These are phyloP conservation scores for Hyalella azteca DNA, from an alignment of 2,888 invertebrate genomes.

Conservation along the genomic window DNA sequence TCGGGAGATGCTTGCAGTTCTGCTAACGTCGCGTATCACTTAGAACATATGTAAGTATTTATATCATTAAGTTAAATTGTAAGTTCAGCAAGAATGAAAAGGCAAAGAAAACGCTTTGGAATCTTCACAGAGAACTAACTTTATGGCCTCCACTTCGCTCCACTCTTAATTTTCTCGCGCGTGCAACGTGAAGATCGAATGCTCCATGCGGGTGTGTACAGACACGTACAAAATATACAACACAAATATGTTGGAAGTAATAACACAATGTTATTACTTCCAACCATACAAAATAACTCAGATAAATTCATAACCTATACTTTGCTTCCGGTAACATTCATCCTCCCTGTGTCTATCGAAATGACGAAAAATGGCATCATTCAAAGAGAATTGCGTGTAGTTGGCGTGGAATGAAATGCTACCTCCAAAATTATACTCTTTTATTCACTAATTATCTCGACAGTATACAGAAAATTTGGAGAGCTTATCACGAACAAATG, in stretches of 20 bases:
- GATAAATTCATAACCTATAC: background rate
- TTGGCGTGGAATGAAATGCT: background rate
- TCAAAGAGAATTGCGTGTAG: background rate
- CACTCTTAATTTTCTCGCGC: background rate
- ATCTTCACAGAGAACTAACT: too few species aligned
- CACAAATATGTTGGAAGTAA: background rate
- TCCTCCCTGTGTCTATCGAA: too few species aligned
- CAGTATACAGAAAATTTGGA: conserved; percentile 29
- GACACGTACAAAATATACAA: background rate
- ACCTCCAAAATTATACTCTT: conserved; percentile 10
- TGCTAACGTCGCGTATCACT: too few species aligned
- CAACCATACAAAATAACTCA: background rate
- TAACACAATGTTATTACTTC: background rate
- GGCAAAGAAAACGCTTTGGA: too few species aligned
- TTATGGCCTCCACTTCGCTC: too few species aligned
- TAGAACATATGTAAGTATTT: too few species aligned
- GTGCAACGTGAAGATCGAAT: background rate
- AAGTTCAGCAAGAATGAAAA: too few species aligned
- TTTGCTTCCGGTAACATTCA: too few species aligned
- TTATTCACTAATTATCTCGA: conserved; percentile 13
- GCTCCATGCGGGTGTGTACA: background rate
- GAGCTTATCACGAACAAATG: too few species aligned
- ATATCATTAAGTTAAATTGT: too few species aligned
- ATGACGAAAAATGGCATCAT: background rate
- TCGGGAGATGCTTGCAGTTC: too few species aligned